phyloP scores from a whole-genome alignment of 1,140 invertebrate species.

The Parapsyche elsis region DNA sequence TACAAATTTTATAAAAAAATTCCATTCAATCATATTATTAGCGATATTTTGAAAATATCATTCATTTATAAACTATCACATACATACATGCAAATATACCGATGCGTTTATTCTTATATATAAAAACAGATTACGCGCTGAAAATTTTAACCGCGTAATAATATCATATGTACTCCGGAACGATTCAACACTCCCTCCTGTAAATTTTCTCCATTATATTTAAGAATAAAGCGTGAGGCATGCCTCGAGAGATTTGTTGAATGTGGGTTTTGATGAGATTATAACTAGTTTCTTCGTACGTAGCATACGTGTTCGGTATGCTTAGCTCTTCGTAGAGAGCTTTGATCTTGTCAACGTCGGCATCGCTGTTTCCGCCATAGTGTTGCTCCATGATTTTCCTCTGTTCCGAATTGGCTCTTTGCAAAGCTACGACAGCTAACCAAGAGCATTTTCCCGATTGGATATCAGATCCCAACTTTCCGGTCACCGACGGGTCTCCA shows the following conservation, averaged over 20 bases:
- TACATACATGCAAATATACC: background rate
- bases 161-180: background rate
- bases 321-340: conserved; percentile 84
- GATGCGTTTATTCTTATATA: background rate
- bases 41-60: conserved; percentile 75
- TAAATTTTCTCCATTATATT: conserved; percentile 86
- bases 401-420: conserved; percentile 80
- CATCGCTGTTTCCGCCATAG: conserved; percentile 79
- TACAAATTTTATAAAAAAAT: too few species aligned
- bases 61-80: conserved; percentile 88
- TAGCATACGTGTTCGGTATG: conserved; percentile 79
- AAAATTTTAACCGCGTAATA: background rate
- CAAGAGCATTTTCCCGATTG: conserved; percentile 96
- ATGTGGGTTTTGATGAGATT: conserved; percentile 86
- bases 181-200: conserved; percentile 69
- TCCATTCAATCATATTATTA: too few species aligned
- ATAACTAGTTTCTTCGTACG: conserved; percentile 89
- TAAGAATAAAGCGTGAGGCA: conserved; percentile 86
- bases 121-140: too few species aligned
- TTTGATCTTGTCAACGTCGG: conserved; percentile 79
- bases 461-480: conserved; percentile 93
- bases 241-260: conserved; percentile 83
- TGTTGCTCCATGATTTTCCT: conserved; percentile 81
- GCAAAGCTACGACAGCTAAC: conserved; percentile 90
- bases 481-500: conserved; percentile 85